A percentile compares a stretch with the other conserved stretches of the same genome.
These are phyloP conservation scores for Orbicella faveolata DNA, from an alignment of 64 coral and sea anemone genomes.

Conservation along the genomic window DNA sequence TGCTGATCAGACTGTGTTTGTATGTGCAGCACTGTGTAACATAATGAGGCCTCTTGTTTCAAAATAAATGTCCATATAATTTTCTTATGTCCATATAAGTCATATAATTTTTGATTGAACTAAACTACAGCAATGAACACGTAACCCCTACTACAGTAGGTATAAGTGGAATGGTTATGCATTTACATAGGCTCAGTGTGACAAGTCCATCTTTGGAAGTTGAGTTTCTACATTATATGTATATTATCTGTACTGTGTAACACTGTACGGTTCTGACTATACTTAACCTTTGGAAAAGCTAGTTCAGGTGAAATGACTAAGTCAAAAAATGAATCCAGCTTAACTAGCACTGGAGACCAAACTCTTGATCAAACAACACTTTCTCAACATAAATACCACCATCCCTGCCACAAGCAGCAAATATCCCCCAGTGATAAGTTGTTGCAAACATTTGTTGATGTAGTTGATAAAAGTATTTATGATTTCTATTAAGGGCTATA, in stretches of 20 bases:
- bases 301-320: too few species aligned
- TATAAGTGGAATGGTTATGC: too few species aligned
- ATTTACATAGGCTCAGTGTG: too few species aligned
- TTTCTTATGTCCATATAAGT: too few species aligned
- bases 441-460: background rate
- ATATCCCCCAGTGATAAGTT: background rate
- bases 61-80: background rate
- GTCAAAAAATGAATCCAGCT: background rate
- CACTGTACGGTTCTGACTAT: too few species aligned
- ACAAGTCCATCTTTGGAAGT: too few species aligned
- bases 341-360: background rate
- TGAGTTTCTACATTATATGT: too few species aligned
- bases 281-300: too few species aligned
- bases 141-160: too few species aligned
- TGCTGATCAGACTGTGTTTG: conserved; percentile 57
- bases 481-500: conserved; percentile 14
- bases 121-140: too few species aligned
- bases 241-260: background rate
- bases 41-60: background rate
- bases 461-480: conserved; percentile 12
- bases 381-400: background rate
- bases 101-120: too few species aligned
- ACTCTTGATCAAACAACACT: background rate
- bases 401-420: background rate
- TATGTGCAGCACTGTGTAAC: conserved; percentile 62